Evolutionary conservation across 2,113 vertebrate genomes (phyloP).

Genomic region (Thymallus thymallus): DNA sequence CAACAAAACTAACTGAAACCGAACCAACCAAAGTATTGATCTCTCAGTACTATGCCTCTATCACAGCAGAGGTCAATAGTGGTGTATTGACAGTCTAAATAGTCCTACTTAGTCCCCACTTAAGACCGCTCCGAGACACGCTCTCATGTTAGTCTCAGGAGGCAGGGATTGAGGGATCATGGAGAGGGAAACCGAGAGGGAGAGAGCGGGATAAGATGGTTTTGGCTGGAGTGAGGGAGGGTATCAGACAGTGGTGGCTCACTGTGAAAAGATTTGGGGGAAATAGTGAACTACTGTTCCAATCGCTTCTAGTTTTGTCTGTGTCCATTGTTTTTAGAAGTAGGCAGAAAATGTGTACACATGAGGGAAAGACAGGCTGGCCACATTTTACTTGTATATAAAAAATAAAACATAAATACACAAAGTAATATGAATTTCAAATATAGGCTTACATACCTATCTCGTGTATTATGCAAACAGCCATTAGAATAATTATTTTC

Average conservation of each 20-base stretch:
- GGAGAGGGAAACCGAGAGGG: not conserved
- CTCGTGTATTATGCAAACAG: not conserved
- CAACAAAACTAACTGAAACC: too few relatives aligned
- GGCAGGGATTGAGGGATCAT: slow-evolving; percentile 32
- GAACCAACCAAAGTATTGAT: too few relatives aligned
- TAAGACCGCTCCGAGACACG: slow-evolving; percentile 48
- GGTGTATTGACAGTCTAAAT: slow-evolving; percentile 75
- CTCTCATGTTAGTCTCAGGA: slow-evolving; percentile 56
- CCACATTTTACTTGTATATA: not conserved
- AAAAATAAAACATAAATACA: not conserved
- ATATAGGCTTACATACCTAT: not conserved
- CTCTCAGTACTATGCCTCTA: not conserved
- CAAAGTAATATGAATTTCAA: not conserved
- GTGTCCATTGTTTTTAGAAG: not conserved
- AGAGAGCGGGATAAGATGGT: not conserved
- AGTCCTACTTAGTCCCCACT: slow-evolving; percentile 65
- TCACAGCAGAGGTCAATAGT: slow-evolving; percentile 56
- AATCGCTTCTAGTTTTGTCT: not conserved
- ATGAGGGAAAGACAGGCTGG: not conserved
- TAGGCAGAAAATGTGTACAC: not conserved
- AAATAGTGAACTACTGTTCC: not conserved
- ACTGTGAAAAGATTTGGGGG: not conserved
- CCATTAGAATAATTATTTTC: not conserved
- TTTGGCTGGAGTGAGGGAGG: not conserved
- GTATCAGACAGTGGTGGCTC: not conserved